Percentiles rank a stretch among this genome's conserved stretches.
phyloP scores from a whole-genome alignment of 2,797 vertebrate genomes.

The Sus cebifrons region DNA sequence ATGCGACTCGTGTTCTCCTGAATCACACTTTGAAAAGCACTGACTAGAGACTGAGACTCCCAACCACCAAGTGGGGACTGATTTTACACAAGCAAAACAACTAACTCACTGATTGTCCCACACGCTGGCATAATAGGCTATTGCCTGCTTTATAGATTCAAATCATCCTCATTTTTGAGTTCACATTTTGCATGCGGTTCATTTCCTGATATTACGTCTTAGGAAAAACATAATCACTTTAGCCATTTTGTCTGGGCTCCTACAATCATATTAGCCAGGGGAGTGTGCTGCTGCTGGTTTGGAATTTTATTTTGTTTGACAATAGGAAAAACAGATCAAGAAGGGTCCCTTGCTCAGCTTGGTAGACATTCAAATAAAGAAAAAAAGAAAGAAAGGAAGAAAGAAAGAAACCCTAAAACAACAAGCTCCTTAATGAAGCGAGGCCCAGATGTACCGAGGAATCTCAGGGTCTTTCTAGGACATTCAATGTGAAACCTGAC shows the following conservation, averaged over 20 bases:
- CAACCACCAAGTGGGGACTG: neutral
- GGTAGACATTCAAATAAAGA: neutral
- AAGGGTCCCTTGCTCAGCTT: slow-evolving; percentile 28
- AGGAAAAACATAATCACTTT: slow-evolving; percentile 72
- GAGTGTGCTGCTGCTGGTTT: slow-evolving; percentile 33
- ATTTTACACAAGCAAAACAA: slow-evolving; percentile 28
- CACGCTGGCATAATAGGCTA: neutral
- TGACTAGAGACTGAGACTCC: neutral
- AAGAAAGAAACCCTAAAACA: neutral
- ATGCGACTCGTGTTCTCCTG: neutral
- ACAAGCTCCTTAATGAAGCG: neutral
- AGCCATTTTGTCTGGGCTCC: slow-evolving; percentile 55
- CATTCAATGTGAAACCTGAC: neutral
- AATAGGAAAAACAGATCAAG: slow-evolving; percentile 64
- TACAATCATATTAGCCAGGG: slow-evolving; percentile 74
- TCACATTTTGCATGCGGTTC: slow-evolving; percentile 53
- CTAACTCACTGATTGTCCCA: neutral
- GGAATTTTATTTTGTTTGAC: slow-evolving; percentile 74
- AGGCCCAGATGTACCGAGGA: neutral
- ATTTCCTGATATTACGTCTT: slow-evolving; percentile 70
- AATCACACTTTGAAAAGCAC: neutral
- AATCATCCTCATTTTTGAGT: slow-evolving; percentile 63
- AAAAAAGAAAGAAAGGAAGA: neutral
- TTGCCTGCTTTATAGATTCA: neutral
- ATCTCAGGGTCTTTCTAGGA: neutral